A percentile compares a stretch with the other conserved stretches of the same genome.
Conservation (phyloP, 2,888 invertebrate genomes). For the Drosophila phalerata region DNA sequence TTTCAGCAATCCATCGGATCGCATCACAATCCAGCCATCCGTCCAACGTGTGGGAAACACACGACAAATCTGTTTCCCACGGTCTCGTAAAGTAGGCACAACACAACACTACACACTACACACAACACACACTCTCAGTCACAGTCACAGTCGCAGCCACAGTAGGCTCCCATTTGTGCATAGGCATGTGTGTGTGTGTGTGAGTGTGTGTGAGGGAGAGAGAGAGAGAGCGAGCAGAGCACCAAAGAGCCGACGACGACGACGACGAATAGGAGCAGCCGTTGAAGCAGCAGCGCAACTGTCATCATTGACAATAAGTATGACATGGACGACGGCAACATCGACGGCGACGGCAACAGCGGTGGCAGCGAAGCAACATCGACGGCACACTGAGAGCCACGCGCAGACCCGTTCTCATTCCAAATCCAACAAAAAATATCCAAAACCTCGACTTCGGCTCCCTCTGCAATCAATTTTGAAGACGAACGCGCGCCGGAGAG, state of each 20-base stretch:
- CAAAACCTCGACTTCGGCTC: slow-evolving; percentile 50
- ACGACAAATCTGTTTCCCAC: slow-evolving; percentile 86
- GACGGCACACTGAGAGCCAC: slow-evolving; percentile 71
- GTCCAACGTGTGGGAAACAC: slow-evolving; percentile 86
- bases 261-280: slow-evolving; percentile 78
- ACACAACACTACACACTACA: slow-evolving; percentile 58
- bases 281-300: slow-evolving; percentile 75
- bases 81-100: slow-evolving; percentile 85
- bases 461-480: slow-evolving; percentile 76
- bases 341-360: slow-evolving; percentile 30
- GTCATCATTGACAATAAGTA: slow-evolving; percentile 85
- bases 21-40: slow-evolving; percentile 85
- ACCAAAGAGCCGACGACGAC: slow-evolving; percentile 47
- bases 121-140: slow-evolving; percentile 60
- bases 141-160: slow-evolving; percentile 51
- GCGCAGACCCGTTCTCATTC: slow-evolving; percentile 66
- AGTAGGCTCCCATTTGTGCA: slow-evolving; percentile 64
- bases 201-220: slow-evolving; percentile 36
- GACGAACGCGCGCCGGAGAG: slow-evolving; percentile 79
- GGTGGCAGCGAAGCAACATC: slow-evolving; percentile 48
- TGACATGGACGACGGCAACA: slow-evolving; percentile 74
- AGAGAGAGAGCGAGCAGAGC: slow-evolving; percentile 38
- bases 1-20: slow-evolving; percentile 83
- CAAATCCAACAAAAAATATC: slow-evolving; percentile 44
- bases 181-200: slow-evolving; percentile 43